A percentile compares a stretch with the other conserved stretches of the same genome.
Conservation (phyloP, 2,888 invertebrate genomes). For the Deilephila elpenor region DNA sequence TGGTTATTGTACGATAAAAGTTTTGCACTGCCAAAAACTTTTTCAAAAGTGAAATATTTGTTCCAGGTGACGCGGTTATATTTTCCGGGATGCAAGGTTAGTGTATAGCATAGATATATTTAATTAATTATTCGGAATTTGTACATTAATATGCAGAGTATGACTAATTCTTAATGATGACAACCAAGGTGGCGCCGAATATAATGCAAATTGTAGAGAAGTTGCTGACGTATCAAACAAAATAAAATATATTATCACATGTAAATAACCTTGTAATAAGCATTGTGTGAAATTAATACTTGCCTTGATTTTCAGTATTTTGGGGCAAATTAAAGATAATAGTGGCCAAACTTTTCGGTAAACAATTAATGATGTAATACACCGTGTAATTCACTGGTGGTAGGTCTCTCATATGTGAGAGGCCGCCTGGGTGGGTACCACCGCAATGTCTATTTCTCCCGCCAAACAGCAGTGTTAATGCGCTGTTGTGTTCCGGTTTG, state of each 20-base stretch:
- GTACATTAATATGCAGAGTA: neutral
- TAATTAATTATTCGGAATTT: neutral
- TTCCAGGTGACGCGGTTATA: constrained; percentile 86
- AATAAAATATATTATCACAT: neutral
- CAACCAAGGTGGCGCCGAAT: neutral
- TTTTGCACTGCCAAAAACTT: neutral
- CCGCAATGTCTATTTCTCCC: no score
- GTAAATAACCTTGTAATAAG: neutral
- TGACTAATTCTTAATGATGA: neutral
- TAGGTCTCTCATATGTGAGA: no score
- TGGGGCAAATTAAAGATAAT: neutral
- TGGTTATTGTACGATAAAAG: neutral
- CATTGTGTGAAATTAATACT: neutral
- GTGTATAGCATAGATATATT: constrained; percentile 41
- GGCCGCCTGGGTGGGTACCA: no score
- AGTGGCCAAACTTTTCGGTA: neutral
- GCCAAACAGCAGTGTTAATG: no score
- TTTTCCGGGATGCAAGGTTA: constrained; percentile 87
- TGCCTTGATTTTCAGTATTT: neutral
- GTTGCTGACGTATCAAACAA: constrained; percentile 18
- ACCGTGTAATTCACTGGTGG: no score
- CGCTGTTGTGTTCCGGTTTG: no score
- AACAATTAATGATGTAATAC: neutral
- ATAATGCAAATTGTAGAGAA: neutral
- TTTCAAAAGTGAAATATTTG: constrained; percentile 50